Percentiles rank a stretch among this genome's conserved stretches.
Conservation (phyloP, 2,797 vertebrate genomes). For the Schizothorax lantsangensis region DNA sequence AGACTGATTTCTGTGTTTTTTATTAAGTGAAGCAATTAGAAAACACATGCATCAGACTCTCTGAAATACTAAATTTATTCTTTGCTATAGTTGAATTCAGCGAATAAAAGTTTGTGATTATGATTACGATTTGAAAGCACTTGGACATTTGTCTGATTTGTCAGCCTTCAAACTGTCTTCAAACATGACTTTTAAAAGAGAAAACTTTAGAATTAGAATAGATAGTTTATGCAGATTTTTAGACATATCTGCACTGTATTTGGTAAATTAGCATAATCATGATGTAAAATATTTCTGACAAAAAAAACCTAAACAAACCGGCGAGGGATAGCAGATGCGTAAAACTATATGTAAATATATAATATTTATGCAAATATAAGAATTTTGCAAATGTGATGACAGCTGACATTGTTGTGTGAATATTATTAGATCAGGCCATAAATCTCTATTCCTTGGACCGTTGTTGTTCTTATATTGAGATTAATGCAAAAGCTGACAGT, state of each 20-base stretch:
- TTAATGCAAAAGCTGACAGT: not conserved
- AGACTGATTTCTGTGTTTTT: not conserved
- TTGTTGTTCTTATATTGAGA: slow-evolving; percentile 1
- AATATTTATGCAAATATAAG: not conserved
- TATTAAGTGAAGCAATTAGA: not conserved
- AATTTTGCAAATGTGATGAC: not conserved
- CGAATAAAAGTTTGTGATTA: not conserved
- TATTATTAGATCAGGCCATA: not conserved
- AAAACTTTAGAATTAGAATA: not conserved
- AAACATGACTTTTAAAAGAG: not conserved
- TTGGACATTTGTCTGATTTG: not conserved
- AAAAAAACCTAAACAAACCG: not conserved
- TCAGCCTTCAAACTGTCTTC: not conserved
- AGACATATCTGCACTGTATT: not conserved
- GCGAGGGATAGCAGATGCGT: not conserved
- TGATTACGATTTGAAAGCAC: not conserved
- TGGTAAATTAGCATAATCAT: not conserved
- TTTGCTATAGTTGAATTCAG: not conserved
- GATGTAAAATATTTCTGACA: not conserved
- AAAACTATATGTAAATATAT: not conserved
- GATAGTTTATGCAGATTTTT: not conserved
- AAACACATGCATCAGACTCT: not conserved
- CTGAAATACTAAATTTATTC: not conserved
- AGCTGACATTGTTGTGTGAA: not conserved
- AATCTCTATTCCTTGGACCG: not conserved